These are phyloP conservation scores for Oscheius myriophilus DNA, from an alignment of 2,888 invertebrate genomes.

Conservation along the genomic window DNA sequence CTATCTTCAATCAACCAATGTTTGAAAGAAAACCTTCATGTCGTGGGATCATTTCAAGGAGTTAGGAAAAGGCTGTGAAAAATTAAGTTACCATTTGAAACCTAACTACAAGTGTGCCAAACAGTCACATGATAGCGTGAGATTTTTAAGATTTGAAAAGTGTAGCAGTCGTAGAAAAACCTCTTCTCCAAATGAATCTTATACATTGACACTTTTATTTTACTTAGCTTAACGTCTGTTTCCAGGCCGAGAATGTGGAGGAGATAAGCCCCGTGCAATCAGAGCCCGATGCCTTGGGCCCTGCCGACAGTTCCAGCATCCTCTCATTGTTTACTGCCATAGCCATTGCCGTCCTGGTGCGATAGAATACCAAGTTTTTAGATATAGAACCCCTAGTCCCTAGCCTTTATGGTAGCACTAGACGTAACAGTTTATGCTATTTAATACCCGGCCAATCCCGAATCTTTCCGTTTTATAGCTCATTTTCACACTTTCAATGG, in stretches of 20 bases:
- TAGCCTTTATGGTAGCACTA: background rate
- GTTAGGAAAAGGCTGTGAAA: no score
- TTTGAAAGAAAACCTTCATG: no score
- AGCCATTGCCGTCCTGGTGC: constrained; percentile 15
- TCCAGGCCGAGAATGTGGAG: constrained; percentile 9
- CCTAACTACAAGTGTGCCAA: no score
- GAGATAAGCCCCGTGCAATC: constrained; percentile 34
- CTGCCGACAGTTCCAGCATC: constrained; percentile 31
- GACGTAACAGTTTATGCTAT: constrained; percentile 13
- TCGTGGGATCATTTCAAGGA: no score
- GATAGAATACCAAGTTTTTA: constrained; percentile 12
- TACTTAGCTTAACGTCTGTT: no score
- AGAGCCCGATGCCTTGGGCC: constrained; percentile 42
- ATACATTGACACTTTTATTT: no score
- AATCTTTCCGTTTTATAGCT: constrained; percentile 27
- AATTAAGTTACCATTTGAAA: no score
- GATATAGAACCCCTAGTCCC: constrained; percentile 5
- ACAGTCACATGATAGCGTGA: no score
- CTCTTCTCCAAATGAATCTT: no score
- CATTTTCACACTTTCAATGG: constrained; percentile 16
- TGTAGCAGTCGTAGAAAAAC: no score
- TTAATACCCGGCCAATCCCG: constrained; percentile 3
- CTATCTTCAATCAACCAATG: no score
- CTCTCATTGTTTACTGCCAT: constrained; percentile 5
- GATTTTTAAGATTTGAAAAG: no score